These are phyloP conservation scores for Hyperoplus lanceolatus DNA, from an alignment of 2,797 vertebrate species.

Conservation along the genomic window DNA sequence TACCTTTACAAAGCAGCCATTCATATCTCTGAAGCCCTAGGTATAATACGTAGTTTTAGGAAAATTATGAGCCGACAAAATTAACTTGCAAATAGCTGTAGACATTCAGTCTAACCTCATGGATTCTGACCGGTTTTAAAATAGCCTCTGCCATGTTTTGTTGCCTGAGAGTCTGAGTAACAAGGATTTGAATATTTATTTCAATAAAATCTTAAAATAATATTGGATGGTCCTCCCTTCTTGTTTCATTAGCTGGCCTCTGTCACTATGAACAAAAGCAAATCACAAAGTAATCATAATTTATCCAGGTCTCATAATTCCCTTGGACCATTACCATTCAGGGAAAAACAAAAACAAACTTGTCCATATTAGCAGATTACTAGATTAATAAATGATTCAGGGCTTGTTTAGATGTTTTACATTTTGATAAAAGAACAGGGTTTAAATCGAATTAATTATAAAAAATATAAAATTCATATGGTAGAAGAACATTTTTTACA, in stretches of 20 bases:
- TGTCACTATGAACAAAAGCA: background rate
- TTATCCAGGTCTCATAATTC: background rate
- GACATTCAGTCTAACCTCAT: background rate
- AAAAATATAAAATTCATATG: too few species aligned
- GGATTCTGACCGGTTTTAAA: background rate
- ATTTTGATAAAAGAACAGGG: background rate
- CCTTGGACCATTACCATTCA: background rate
- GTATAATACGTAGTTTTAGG: too few species aligned
- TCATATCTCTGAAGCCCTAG: background rate
- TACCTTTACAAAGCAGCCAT: background rate
- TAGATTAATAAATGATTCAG: background rate
- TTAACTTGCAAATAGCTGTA: background rate
- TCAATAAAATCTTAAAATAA: background rate
- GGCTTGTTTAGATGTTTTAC: background rate
- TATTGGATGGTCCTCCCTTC: background rate
- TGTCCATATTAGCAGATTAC: background rate
- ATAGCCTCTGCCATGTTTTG: background rate
- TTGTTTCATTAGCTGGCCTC: background rate
- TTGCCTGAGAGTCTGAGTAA: background rate
- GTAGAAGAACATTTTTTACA: conserved; percentile 19
- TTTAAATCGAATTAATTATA: background rate
- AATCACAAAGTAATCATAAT: background rate
- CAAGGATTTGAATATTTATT: background rate
- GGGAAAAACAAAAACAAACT: background rate
- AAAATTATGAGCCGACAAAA: background rate